Base-by-base conservation (phyloP, 2,797 vertebrate genomes). In the Eupleurogrammus muticus region DNA sequence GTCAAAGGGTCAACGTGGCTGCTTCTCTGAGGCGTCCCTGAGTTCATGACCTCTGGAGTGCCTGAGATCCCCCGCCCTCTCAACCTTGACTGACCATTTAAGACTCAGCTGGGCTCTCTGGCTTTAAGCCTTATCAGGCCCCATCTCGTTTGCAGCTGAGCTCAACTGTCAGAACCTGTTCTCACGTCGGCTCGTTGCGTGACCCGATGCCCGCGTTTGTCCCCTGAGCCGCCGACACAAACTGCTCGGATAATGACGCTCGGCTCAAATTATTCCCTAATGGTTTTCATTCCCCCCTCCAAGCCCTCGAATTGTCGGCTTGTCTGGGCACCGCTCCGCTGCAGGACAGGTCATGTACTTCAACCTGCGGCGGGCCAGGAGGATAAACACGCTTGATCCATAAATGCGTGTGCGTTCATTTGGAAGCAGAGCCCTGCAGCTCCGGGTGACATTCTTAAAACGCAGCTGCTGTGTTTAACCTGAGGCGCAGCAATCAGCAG, bases 331-430 rank as follows among this genome's bases (percentile, higher is more conserved):
- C 66, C 65, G 83, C 77, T 72, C 63, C 21, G 20, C 38, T 47
- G 49, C 69, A 49, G 77, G 70, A 75, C 81, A 60, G 85, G 89
- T 83, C 83, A 48, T 56, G 80, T 74, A 80, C 86, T 86, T 85
- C 88, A 82, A 90, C 84, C 88, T 70, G 84, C 21, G 40, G 75
- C 78, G 38, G 80, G 77, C 71, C 28, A 23, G 65, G 48, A 51
- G 64, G 84, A 80, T 87, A 87, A 88, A 82, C 79, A 81, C 79
- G 77, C 83, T 85, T 91, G 88, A 91, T 89, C 92, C 90, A 88
- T 80, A 84, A 88, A 90, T 89, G 86, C 78, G 42, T 80, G 75
- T 75, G 70, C 60, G 64, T 74, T 89, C 66, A 69, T 75, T 66
- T 47, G 67, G 78, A 82, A 73, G 40, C 28, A 48, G 38, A 59